Percentiles rank a stretch among this genome's conserved stretches.
These are phyloP conservation scores for Amphibalanus amphitrite DNA, from an alignment of 1,140 invertebrate species.

Conservation along the genomic window DNA sequence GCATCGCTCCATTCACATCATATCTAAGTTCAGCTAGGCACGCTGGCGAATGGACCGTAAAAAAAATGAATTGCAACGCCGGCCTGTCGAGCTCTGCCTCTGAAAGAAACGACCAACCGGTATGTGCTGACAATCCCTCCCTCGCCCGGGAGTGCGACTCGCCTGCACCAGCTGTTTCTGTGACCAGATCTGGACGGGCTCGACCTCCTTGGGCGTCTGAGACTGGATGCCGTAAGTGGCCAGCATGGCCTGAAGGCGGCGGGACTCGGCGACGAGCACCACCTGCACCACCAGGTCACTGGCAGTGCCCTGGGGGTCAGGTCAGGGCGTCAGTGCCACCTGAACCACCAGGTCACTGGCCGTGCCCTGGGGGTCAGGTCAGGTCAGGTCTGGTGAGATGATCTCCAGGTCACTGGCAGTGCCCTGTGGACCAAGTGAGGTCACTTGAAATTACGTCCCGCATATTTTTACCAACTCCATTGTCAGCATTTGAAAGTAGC, in stretches of 20 bases:
- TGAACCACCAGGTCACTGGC: slow-evolving; percentile 93
- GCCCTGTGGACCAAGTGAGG: no score
- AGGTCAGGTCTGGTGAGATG: slow-evolving; percentile 3
- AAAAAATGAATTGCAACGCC: no score
- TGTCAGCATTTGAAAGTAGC: no score
- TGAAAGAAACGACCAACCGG: no score
- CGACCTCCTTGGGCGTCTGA: slow-evolving; percentile 58
- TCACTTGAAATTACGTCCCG: no score
- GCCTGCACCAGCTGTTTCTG: slow-evolving; percentile 77
- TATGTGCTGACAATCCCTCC: no score
- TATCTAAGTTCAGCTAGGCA: no score
- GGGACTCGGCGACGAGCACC: slow-evolving; percentile 92
- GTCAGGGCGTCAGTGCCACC: no score
- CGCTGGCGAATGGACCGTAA: no score
- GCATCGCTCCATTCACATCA: no score
- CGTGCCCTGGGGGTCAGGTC: slow-evolving; percentile 47
- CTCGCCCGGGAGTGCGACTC: background rate
- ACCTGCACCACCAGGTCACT: slow-evolving; percentile 96
- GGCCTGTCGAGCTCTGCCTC: no score
- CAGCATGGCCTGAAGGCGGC: slow-evolving; percentile 92
- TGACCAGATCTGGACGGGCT: slow-evolving; percentile 94
- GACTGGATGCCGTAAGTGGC: slow-evolving; percentile 98
- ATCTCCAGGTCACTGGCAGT: background rate
- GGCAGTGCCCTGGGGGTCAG: slow-evolving; percentile 64
- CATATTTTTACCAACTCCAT: no score